Evolutionary conservation across 2,888 invertebrate genomes (phyloP).

Genomic region (Graphium colonna): DNA sequence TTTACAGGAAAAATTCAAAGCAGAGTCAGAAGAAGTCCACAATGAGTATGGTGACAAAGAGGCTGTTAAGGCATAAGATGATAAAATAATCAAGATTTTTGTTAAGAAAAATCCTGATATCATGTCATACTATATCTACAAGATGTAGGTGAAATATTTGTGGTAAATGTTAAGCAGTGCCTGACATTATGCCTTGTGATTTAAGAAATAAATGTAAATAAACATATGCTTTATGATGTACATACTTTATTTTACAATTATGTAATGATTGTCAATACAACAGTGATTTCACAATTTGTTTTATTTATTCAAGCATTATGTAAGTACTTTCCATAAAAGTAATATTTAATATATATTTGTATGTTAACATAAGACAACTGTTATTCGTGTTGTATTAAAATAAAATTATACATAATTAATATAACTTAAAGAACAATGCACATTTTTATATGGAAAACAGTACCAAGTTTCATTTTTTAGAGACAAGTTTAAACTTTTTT

Average conservation of each 20-base stretch:
- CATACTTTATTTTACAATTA: constrained; percentile 20
- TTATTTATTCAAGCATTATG: constrained; percentile 15
- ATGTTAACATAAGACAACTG: background rate
- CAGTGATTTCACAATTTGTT: constrained; percentile 18
- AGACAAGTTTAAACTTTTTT: too few species aligned
- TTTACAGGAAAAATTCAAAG: constrained; percentile 80
- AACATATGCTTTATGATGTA: constrained; percentile 9
- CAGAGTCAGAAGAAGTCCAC: constrained; percentile 78
- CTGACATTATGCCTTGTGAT: background rate
- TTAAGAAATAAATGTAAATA: constrained; percentile 1
- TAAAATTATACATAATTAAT: background rate
- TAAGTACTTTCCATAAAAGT: background rate
- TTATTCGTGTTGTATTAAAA: constrained; percentile 29
- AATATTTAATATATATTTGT: background rate
- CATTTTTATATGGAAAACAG: too few species aligned
- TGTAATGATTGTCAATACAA: constrained; percentile 15
- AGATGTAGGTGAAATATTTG: background rate
- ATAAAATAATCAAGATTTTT: too few species aligned
- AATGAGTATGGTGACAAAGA: constrained; percentile 80
- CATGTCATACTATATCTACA: background rate
- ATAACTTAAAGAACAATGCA: too few species aligned
- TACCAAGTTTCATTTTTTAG: too few species aligned
- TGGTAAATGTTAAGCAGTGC: background rate
- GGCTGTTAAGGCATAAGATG: constrained; percentile 54
- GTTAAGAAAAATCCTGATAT: too few species aligned